phyloP scores from a whole-genome alignment of 1,140 invertebrate genomes.

The Drosophila lini region DNA sequence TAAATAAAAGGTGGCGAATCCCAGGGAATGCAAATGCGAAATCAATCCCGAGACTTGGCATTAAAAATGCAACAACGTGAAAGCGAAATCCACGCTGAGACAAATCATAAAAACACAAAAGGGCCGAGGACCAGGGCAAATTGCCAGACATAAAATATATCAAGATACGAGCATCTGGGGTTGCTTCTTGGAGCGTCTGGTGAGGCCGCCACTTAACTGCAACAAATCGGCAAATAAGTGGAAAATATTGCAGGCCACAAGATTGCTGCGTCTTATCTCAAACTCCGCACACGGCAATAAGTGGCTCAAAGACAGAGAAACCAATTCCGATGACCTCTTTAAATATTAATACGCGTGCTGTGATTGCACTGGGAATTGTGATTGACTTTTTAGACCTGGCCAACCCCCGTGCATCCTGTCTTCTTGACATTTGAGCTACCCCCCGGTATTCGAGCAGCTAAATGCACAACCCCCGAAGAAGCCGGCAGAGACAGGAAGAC shows the following conservation, averaged over 20 bases:
- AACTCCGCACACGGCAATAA: conserved; percentile 31
- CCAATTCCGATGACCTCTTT: conserved; percentile 82
- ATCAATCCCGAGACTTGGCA: conserved; percentile 62
- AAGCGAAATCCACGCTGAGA: conserved; percentile 41
- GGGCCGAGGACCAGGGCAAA: conserved; percentile 26
- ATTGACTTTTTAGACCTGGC: conserved; percentile 78
- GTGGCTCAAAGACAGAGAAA: conserved; percentile 53
- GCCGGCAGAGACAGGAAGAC: conserved; percentile 22
- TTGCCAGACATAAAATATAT: conserved; percentile 70
- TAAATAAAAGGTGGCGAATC: conserved; percentile 36
- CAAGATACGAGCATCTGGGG: conserved; percentile 44
- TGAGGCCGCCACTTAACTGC: conserved; percentile 63
- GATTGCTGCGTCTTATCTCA: conserved; percentile 60
- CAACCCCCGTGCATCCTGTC: conserved; percentile 25
- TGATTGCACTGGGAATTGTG: conserved; percentile 83
- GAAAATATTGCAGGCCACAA: conserved; percentile 82
- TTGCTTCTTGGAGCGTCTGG: conserved; percentile 17
- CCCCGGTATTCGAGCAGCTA: conserved; percentile 25
- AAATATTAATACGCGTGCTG: conserved; percentile 80
- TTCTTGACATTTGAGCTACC: conserved; percentile 44
- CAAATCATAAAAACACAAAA: conserved; percentile 66
- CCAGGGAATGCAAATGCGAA: conserved; percentile 65
- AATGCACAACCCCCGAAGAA: conserved; percentile 46
- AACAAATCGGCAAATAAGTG: conserved; percentile 81
- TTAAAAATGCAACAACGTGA: conserved; percentile 68